Percentiles rank a stretch among this genome's conserved stretches.
phyloP scores from a whole-genome alignment of 2,888 invertebrate genomes.

The Lumbricus terrestris region DNA sequence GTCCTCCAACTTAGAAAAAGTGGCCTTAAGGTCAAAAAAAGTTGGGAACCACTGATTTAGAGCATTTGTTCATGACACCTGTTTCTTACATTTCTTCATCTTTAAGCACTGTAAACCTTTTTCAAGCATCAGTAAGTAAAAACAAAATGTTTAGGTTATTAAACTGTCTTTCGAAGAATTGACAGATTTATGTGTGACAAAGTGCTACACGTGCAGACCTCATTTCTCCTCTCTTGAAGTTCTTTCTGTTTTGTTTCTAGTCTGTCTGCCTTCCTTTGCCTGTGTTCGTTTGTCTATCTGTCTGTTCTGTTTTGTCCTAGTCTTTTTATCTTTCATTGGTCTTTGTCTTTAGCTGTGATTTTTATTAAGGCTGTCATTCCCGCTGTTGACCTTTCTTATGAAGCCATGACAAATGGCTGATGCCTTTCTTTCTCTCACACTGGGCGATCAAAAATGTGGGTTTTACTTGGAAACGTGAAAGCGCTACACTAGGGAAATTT shows the following conservation, averaged over 20 bases:
- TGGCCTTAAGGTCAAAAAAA: too few species aligned
- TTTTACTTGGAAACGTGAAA: background rate
- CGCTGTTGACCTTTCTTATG: background rate
- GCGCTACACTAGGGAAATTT: background rate
- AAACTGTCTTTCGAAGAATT: background rate
- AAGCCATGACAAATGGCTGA: background rate
- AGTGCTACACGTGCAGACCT: background rate
- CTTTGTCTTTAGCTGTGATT: background rate
- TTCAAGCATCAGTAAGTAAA: background rate
- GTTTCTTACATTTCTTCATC: background rate
- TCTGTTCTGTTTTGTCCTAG: background rate
- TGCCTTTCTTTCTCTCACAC: background rate
- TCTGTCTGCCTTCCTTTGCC: background rate
- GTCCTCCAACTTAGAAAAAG: too few species aligned
- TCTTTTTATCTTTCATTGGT: background rate
- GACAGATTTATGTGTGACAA: background rate
- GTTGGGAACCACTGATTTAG: too few species aligned
- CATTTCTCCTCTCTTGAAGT: background rate
- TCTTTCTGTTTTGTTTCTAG: background rate
- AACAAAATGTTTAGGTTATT: background rate
- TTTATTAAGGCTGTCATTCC: background rate
- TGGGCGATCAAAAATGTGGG: background rate
- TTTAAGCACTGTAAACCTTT: background rate
- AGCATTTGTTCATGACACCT: background rate
- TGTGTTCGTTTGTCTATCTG: background rate